These are phyloP conservation scores for Drosophila kambysellisi DNA, from an alignment of 2,888 invertebrate species.

Conservation along the genomic window DNA sequence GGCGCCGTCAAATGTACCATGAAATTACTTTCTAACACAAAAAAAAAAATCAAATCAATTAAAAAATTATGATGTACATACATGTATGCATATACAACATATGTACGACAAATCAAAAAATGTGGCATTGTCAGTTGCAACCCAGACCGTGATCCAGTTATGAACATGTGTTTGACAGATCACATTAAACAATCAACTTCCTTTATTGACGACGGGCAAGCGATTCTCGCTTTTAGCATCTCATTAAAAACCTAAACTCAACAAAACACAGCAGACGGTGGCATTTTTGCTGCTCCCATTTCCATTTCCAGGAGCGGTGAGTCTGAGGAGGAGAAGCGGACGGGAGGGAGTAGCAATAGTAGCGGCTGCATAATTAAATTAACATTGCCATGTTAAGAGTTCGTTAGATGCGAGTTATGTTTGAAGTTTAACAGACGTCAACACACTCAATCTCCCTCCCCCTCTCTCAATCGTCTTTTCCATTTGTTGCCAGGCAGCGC, in stretches of 20 bases:
- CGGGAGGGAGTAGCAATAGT: constrained; percentile 1
- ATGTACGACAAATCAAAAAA: not conserved
- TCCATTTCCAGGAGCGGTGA: constrained; percentile 4
- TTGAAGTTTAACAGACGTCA: constrained; percentile 26
- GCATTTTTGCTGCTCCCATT: constrained; percentile 6
- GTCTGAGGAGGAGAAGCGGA: not conserved
- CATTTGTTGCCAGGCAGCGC: not conserved
- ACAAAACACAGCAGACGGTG: not conserved
- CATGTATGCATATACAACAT: not conserved
- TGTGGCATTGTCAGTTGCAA: not conserved
- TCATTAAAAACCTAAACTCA: constrained; percentile 24
- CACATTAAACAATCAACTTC: constrained; percentile 47
- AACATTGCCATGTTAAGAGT: constrained; percentile 62
- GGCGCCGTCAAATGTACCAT: constrained; percentile 35
- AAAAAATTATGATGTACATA: not conserved
- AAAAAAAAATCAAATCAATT: not conserved
- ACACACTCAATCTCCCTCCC: constrained; percentile 2
- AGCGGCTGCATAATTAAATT: constrained; percentile 63
- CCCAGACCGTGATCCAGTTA: constrained; percentile 14
- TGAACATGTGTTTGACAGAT: constrained; percentile 42
- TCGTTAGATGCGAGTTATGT: constrained; percentile 17
- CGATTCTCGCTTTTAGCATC: constrained; percentile 34
- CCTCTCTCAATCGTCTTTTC: not conserved
- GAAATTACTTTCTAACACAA: constrained; percentile 24
- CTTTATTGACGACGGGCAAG: constrained; percentile 37